Evolutionary conservation across 2,797 vertebrate genomes (phyloP).

Genomic region (Channa striata): DNA sequence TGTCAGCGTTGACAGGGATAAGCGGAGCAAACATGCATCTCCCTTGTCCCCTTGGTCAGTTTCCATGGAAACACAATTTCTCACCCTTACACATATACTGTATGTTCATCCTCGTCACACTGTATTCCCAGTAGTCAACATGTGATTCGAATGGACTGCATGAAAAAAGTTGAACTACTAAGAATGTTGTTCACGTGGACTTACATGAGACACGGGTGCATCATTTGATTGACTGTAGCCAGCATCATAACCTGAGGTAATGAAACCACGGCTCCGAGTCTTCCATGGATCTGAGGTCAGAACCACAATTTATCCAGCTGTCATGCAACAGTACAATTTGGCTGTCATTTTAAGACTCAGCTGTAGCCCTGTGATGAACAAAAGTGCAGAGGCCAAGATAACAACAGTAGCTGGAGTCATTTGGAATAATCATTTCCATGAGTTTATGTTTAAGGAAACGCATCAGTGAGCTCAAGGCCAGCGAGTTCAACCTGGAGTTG

Average conservation of each 20-base stretch:
- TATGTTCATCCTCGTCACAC: constrained; percentile 41
- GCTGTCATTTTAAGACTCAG: constrained; percentile 42
- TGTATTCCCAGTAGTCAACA: constrained; percentile 34
- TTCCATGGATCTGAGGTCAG: constrained; percentile 47
- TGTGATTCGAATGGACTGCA: constrained; percentile 40
- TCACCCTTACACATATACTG: constrained; percentile 58
- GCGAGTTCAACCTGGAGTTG: constrained; percentile 47
- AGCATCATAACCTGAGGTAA: constrained; percentile 26
- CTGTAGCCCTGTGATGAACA: constrained; percentile 21
- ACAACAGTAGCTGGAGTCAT: constrained; percentile 47
- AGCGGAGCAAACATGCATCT: constrained; percentile 74
- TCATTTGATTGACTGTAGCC: constrained; percentile 7
- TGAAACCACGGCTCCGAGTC: constrained; percentile 26
- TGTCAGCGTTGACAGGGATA: constrained; percentile 74
- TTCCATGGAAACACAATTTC: constrained; percentile 79
- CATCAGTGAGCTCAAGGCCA: constrained; percentile 62
- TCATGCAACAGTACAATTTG: constrained; percentile 53
- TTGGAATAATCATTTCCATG: constrained; percentile 64
- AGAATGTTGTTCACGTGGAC: constrained; percentile 21
- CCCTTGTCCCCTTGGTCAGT: constrained; percentile 72
- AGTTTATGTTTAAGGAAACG: constrained; percentile 67
- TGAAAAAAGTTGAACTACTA: constrained; percentile 32
- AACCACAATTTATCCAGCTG: constrained; percentile 58
- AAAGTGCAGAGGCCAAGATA: constrained; percentile 58
- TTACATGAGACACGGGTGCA: constrained; percentile 1